Evolutionary conservation across 2,888 invertebrate species (phyloP).

Genomic region (Ormyrus thymus): DNA sequence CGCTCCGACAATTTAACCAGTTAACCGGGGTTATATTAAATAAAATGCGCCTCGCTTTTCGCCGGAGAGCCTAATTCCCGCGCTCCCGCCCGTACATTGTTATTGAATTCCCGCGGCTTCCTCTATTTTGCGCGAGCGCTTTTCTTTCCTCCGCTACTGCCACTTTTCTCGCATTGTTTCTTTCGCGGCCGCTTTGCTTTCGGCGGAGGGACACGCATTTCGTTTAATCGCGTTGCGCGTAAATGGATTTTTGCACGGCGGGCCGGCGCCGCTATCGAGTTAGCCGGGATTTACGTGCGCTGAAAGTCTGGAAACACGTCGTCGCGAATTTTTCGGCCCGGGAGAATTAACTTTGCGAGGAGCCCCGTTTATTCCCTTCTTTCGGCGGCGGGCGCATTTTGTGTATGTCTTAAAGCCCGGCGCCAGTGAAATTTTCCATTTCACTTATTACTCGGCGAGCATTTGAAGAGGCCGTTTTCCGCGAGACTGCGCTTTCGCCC

Average conservation of each 20-base stretch:
- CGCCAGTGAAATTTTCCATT: conserved; percentile 40
- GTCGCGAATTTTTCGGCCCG: conserved; percentile 6
- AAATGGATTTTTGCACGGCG: conserved; percentile 31
- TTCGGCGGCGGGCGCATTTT: neutral
- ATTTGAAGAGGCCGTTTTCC: conserved; percentile 35
- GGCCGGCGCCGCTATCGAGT: conserved; percentile 14
- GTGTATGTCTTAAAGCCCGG: neutral
- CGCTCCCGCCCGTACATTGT: neutral
- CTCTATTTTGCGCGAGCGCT: neutral
- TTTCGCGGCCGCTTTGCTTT: neutral
- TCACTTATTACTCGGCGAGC: conserved; percentile 34
- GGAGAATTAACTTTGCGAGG: conserved; percentile 21
- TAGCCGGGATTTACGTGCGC: conserved; percentile 3
- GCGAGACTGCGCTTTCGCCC: conserved; percentile 10
- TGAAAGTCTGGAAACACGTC: conserved; percentile 21
- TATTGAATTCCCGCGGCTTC: conserved; percentile 8
- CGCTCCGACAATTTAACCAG: conserved; percentile 70
- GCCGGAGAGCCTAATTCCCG: conserved; percentile 39
- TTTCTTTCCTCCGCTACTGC: conserved; percentile 3
- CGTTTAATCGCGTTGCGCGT: conserved; percentile 29
- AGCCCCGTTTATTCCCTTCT: conserved; percentile 13
- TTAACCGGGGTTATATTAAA: conserved; percentile 71
- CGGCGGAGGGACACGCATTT: neutral
- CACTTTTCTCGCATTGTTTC: neutral
- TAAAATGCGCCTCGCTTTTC: conserved; percentile 64